Evolutionary conservation across 2,113 vertebrate species (phyloP).

Genomic region (Mustela lutreola): DNA sequence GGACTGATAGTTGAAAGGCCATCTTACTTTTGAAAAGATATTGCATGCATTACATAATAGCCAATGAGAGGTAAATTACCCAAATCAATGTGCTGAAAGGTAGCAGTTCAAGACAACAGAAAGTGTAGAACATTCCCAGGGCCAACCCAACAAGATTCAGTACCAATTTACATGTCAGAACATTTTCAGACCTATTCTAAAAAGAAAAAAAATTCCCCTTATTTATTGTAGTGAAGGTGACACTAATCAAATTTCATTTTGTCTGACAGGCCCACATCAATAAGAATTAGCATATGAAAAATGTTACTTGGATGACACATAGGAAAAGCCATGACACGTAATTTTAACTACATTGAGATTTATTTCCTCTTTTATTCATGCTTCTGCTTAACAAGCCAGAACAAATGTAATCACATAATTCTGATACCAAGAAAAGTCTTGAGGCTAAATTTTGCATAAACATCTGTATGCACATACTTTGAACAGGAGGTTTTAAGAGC

Average conservation of each 20-base stretch:
- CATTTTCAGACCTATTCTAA: neutral
- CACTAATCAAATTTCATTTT: neutral
- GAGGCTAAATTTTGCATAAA: neutral
- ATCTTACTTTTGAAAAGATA: neutral
- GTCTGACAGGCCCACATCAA: neutral
- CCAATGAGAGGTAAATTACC: neutral
- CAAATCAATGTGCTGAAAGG: neutral
- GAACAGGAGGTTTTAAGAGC: neutral
- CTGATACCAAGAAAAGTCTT: neutral
- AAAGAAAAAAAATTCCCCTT: neutral
- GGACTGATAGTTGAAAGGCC: neutral
- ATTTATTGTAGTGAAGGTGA: neutral
- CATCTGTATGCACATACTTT: neutral
- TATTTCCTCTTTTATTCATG: conserved; percentile 59
- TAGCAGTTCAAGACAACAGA: neutral
- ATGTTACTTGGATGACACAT: conserved; percentile 3
- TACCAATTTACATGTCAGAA: neutral
- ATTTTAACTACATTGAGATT: conserved; percentile 13
- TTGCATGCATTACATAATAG: neutral
- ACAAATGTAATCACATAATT: neutral
- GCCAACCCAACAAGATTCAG: neutral
- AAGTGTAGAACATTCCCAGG: neutral
- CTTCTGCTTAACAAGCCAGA: neutral
- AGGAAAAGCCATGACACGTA: neutral
- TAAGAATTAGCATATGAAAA: neutral